phyloP scores from a whole-genome alignment of 2,113 vertebrate species.

The Brienomyrus brachyistius region DNA sequence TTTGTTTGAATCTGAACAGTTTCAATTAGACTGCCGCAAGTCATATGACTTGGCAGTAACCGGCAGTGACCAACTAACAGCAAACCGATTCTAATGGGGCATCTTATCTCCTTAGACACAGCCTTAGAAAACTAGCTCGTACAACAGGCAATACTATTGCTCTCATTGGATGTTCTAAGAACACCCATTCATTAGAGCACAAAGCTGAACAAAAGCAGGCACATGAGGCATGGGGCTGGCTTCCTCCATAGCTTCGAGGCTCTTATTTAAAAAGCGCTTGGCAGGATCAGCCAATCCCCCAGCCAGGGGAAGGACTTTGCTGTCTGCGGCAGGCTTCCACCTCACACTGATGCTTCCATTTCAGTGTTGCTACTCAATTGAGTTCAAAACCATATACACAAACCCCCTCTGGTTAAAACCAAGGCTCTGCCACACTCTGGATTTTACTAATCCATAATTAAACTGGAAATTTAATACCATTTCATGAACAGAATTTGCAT shows the following conservation, averaged over 20 bases:
- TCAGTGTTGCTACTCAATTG: not conserved
- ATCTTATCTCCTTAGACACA: not conserved
- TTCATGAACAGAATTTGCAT: not conserved
- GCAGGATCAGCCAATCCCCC: not conserved
- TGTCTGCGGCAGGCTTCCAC: not conserved
- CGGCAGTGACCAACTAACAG: not conserved
- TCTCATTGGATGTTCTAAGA: not conserved
- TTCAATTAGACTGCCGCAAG: not conserved
- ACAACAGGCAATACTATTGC: not conserved
- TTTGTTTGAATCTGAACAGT: not conserved
- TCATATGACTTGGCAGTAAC: not conserved
- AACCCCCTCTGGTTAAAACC: not conserved
- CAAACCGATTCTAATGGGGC: not conserved
- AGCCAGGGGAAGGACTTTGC: not conserved
- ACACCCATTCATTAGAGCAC: not conserved
- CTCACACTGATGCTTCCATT: not conserved
- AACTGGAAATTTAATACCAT: not conserved
- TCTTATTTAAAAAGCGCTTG: not conserved
- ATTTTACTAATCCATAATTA: not conserved
- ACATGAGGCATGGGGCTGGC: not conserved
- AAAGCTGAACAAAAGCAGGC: constrained; percentile 5
- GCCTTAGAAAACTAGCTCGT: not conserved
- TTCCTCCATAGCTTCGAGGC: not conserved
- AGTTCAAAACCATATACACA: not conserved
- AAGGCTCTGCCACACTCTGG: not conserved